Base-by-base conservation (phyloP, 2,113 vertebrate genomes). In the Saccopteryx bilineata region DNA sequence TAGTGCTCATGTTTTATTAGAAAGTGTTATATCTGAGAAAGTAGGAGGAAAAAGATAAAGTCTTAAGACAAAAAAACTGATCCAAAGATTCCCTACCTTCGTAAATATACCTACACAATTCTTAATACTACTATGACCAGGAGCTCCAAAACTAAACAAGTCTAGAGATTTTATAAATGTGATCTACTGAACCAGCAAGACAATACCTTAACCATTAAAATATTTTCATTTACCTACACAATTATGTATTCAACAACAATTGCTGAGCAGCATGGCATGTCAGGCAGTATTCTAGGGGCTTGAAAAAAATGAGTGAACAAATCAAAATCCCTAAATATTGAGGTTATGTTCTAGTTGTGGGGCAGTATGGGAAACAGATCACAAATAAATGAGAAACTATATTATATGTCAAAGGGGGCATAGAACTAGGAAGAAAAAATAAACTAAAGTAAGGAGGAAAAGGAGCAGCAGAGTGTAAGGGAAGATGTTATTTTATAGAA, bases 61-160 rank as follows among this genome's bases (percentile, higher is more conserved):
- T 60, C 66, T 88, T 50, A 86, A 96, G 54, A 90, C 60, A 50
- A 76, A 75, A 24, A 18, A 82, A 61, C n/a, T 76, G 60, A 89
- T 31, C 26, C 66, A 86, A 94, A 71, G 23, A 78, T 1, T 3
- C 69, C 48, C 15, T 28, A 52, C 4, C 2, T 50, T 21, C 46
- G 21, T 33, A 83, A 83, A 28, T 71, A 23, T 12, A 66, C 23
- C 26, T 48, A n/a, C 2, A 56, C 5, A 68, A 15, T 69, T 1
- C 13, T 52, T 5, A 75, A 28, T 33, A 90, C 78, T 56, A 63
- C 71, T 9, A 69, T 14, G 31, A 58, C 63, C 54, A 63, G 39
- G 17, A 65, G 5, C 15, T 19, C 56, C 13, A 31, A 82, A 86
- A 52, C 18, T 74, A 87, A 88, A 61, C 21, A 85, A 75, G 33